A percentile compares a stretch with the other conserved stretches of the same genome.
These are phyloP conservation scores for Eupithecia pulchellata DNA, from an alignment of 2,888 invertebrate genomes.

Conservation along the genomic window DNA sequence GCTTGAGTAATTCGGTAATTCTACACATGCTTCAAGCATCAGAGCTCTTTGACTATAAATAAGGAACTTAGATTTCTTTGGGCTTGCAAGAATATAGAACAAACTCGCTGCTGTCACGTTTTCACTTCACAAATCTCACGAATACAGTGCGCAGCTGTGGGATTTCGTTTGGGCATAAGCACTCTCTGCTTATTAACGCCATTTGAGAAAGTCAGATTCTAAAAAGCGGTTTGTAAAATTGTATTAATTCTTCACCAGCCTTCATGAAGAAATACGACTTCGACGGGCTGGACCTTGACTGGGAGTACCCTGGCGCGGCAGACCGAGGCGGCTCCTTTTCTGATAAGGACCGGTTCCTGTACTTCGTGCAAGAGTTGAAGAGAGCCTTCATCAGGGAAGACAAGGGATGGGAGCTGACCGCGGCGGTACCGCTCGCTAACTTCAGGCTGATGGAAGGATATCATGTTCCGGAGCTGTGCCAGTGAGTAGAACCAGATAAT, in stretches of 20 bases:
- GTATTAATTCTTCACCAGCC: slow-evolving; percentile 67
- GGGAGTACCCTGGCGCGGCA: slow-evolving; percentile 96
- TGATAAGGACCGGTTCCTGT: slow-evolving; percentile 93
- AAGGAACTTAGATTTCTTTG: too few relatives aligned
- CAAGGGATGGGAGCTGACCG: slow-evolving; percentile 94
- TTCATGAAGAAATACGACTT: slow-evolving; percentile 92
- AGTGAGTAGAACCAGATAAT: slow-evolving; percentile 84
- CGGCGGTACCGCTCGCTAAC: slow-evolving; percentile 95
- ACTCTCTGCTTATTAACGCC: too few relatives aligned
- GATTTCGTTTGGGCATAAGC: too few relatives aligned
- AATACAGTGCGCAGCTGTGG: too few relatives aligned
- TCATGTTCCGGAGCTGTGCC: slow-evolving; percentile 95
- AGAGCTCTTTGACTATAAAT: too few relatives aligned
- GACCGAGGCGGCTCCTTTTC: slow-evolving; percentile 93
- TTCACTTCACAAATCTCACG: too few relatives aligned
- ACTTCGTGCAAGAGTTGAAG: slow-evolving; percentile 92
- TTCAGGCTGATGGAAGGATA: slow-evolving; percentile 95
- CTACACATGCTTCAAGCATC: too few relatives aligned
- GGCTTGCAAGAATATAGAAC: too few relatives aligned
- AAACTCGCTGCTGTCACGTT: too few relatives aligned
- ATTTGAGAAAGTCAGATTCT: too few relatives aligned
- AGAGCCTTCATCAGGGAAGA: slow-evolving; percentile 91
- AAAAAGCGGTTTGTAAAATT: too few relatives aligned
- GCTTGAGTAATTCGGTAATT: too few relatives aligned
- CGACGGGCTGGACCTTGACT: slow-evolving; percentile 94